Evolutionary conservation across 2,888 invertebrate species (phyloP), one percentile per base, ranked within the genome.

Genomic region (Pyralis farinalis): DNA sequence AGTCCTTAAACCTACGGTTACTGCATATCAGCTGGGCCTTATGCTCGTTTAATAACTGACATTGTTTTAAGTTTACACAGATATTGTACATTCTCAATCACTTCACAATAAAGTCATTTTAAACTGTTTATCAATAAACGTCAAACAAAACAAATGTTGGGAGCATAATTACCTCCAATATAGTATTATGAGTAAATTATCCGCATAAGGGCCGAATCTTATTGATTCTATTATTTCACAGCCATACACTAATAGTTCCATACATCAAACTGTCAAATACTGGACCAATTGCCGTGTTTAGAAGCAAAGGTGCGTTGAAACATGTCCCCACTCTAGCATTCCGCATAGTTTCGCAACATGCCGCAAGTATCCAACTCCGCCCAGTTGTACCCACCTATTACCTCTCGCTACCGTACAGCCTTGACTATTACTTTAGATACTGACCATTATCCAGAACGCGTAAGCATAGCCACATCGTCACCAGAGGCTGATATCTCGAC

Each of bases 251-350:
- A 65, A 72, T 63, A 64, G 67, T 65, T 57, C 54, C 71, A 82
- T 86, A 84, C 66, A 85, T 86, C 84, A 86, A 66, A 43, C 71
- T 86, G 86, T 86, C 86, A 76, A 64, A 76, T 73, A 64, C 69
- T 62, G 71, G 63, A 75, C 86, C 84, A 85, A 87, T 86, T 85
- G 86, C 77, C 58, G 74, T 75, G 73, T 81, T 75, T 65, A 65
- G 55, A 58, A 51, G 46, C 58, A 61, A 69, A 71, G 71, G 74
- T 72, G 76, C 77, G 76, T 71, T 71, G 58, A 44, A 62, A 65
- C 64, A 55, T 64, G 76, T 77, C 77, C 82, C 81, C 81, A 76
- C 82, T 80, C 60, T 56, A 54, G 63, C 74, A 79, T 80, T 82
- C 81, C 70, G 50, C 52, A 44, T 46, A 32, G 52, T 84, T 84